A percentile compares a stretch with the other conserved stretches of the same genome.
Conservation (phyloP, 2,888 invertebrate genomes). For the Bellardia pandia region DNA sequence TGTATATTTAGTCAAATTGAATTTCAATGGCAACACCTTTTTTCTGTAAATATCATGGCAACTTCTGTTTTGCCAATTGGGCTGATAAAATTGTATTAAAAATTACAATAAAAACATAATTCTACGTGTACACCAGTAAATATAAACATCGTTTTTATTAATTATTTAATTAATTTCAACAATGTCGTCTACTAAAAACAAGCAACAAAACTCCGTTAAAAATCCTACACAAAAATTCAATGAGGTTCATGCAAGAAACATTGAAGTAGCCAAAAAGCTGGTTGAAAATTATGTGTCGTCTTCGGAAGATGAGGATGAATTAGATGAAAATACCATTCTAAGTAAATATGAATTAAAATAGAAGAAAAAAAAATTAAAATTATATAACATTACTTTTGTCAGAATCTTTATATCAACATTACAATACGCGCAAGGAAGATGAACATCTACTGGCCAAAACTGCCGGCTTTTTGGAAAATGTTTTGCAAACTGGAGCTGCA, state of each 20-base stretch:
- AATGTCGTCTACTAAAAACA: slow-evolving; percentile 52
- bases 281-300: slow-evolving; percentile 85
- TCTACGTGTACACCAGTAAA: slow-evolving; percentile 53
- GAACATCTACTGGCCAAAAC: slow-evolving; percentile 85
- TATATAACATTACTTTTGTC: slow-evolving; percentile 46
- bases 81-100: slow-evolving; percentile 11
- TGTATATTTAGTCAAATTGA: background rate
- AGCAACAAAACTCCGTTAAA: slow-evolving; percentile 27
- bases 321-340: slow-evolving; percentile 84
- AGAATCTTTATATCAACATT: slow-evolving; percentile 85
- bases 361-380: background rate
- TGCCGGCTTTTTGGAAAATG: slow-evolving; percentile 90
- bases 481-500: slow-evolving; percentile 91
- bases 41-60: background rate
- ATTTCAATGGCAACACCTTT: background rate
- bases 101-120: slow-evolving; percentile 7
- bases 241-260: slow-evolving; percentile 84
- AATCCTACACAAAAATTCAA: slow-evolving; percentile 79
- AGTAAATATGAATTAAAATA: slow-evolving; percentile 79
- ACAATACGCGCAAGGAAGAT: slow-evolving; percentile 78
- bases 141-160: background rate
- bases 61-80: background rate
- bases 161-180: background rate
- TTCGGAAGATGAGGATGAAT: slow-evolving; percentile 85
- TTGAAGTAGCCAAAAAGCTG: slow-evolving; percentile 85